phyloP scores from a whole-genome alignment of 2,888 invertebrate species.

The Cosmorhoe ocellata region DNA sequence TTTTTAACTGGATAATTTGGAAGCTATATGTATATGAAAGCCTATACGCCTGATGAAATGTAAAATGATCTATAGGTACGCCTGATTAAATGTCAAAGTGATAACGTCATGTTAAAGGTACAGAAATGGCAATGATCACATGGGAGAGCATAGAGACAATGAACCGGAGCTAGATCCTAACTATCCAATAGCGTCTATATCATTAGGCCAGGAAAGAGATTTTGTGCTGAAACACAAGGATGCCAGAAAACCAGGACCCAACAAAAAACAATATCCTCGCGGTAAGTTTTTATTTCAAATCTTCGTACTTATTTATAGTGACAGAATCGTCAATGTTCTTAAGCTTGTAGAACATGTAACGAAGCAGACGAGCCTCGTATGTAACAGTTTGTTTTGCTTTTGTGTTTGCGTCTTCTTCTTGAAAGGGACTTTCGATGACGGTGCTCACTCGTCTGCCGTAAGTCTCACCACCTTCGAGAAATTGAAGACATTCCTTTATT shows the following conservation, averaged over 20 bases:
- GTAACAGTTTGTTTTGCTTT: conserved; percentile 95
- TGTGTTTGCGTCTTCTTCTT: conserved; percentile 85
- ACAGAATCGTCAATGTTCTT: conserved; percentile 81
- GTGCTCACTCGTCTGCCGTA: conserved; percentile 93
- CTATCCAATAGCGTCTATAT: conserved; percentile 86
- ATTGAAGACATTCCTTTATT: conserved; percentile 92
- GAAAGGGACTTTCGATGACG: conserved; percentile 90
- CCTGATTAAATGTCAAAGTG: no score
- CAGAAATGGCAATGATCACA: no score
- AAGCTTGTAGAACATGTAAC: conserved; percentile 89
- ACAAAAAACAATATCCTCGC: conserved; percentile 66
- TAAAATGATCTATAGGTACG: no score
- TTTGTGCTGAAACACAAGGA: conserved; percentile 85
- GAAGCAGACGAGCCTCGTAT: conserved; percentile 93
- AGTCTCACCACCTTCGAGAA: conserved; percentile 94
- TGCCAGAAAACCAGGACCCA: conserved; percentile 71
- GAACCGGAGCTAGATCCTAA: conserved; percentile 71
- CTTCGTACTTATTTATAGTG: conserved; percentile 79
- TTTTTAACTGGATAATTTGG: no score
- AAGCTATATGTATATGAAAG: no score
- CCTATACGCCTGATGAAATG: no score
- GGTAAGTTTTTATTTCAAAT: conserved; percentile 75
- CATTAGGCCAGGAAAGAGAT: conserved; percentile 84
- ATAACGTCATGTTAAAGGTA: no score
- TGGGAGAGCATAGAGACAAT: no score